A percentile compares a stretch with the other conserved stretches of the same genome.
Conservation (phyloP, 2,113 vertebrate species). For the Rynchops niger region DNA sequence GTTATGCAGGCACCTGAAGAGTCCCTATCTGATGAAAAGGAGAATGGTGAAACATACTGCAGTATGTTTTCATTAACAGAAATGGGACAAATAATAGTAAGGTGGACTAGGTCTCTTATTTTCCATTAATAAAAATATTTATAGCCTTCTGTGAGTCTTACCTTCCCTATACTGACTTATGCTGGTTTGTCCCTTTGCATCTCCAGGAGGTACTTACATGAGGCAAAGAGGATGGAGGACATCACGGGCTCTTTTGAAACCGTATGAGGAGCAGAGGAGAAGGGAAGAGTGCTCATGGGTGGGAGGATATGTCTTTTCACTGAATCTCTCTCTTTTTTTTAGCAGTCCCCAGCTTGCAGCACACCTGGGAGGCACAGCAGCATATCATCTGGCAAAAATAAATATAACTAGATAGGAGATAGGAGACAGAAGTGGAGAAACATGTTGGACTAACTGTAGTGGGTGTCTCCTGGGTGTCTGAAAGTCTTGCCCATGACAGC, state of each 20-base stretch:
- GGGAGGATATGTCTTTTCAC: neutral
- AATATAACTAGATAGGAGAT: neutral
- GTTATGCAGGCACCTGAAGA: neutral
- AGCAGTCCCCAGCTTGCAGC: neutral
- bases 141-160: neutral
- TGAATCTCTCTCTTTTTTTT: neutral
- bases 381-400: neutral
- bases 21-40: neutral
- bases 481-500: neutral
- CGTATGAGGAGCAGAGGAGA: neutral
- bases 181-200: neutral
- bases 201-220: neutral
- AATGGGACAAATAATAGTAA: neutral
- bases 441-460: neutral
- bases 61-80: neutral
- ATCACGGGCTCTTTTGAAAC: neutral
- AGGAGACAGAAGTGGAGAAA: neutral
- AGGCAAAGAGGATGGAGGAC: neutral
- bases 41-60: neutral
- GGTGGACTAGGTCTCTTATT: neutral
- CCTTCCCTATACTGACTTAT: neutral
- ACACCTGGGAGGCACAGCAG: neutral
- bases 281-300: neutral
- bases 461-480: neutral
- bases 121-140: neutral